Evolutionary conservation across 2,888 invertebrate species (phyloP).

Genomic region (Stenichneumon culpator): DNA sequence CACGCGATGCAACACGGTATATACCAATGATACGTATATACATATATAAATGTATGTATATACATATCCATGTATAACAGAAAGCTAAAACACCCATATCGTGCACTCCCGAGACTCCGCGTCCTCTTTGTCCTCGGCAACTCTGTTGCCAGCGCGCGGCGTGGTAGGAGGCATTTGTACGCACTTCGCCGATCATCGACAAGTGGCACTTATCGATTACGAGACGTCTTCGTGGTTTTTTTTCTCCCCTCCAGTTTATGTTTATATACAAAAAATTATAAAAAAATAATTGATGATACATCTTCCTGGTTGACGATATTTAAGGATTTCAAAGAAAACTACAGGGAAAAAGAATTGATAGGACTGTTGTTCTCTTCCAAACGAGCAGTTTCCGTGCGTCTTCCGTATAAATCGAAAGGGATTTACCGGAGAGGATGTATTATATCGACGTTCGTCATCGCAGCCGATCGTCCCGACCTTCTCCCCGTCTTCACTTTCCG

Average conservation of each 20-base stretch:
- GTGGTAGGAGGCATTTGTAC: not conserved
- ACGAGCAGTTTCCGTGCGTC: not conserved
- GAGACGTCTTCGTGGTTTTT: not conserved
- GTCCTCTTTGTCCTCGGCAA: constrained; percentile 39
- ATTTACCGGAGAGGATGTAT: constrained; percentile 36
- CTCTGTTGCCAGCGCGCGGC: not conserved
- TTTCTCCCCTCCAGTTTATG: not conserved
- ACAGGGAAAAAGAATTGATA: not conserved
- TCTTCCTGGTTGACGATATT: constrained; percentile 41
- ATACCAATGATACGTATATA: constrained; percentile 2
- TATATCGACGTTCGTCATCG: constrained; percentile 57
- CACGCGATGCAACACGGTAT: not conserved
- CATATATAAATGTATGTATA: constrained; percentile 1
- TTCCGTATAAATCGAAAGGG: constrained; percentile 33
- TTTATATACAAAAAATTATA: not conserved
- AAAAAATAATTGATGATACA: not conserved
- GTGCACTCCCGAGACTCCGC: constrained; percentile 13
- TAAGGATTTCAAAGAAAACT: not conserved
- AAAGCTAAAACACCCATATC: constrained; percentile 23
- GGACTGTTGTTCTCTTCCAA: not conserved
- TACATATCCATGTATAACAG: not conserved
- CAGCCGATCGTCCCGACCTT: constrained; percentile 55
- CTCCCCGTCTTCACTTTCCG: constrained; percentile 67
- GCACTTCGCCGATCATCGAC: not conserved
- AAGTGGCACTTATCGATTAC: not conserved